These are phyloP conservation scores for Crenichthys baileyi DNA, from an alignment of 2,797 vertebrate species.

Conservation along the genomic window DNA sequence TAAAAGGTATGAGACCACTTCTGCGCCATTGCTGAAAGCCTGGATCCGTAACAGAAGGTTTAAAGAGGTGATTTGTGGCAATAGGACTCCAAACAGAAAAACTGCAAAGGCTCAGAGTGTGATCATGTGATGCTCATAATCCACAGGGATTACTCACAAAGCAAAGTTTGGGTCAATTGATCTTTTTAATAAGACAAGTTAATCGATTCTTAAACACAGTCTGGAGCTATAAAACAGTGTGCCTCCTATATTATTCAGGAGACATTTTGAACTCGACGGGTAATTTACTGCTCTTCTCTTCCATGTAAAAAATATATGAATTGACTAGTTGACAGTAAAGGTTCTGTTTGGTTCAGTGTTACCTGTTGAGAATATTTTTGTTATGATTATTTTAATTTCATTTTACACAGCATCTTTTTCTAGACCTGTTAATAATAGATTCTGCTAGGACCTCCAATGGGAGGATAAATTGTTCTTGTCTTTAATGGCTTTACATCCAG, in stretches of 20 bases:
- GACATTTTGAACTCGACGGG: not conserved
- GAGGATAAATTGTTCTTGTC: not conserved
- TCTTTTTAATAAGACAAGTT: constrained; percentile 2
- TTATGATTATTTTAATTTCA: not conserved
- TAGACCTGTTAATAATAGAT: not conserved
- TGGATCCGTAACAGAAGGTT: no score
- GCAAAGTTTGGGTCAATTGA: not conserved
- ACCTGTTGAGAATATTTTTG: not conserved
- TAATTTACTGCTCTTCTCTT: not conserved
- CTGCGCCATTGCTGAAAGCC: no score
- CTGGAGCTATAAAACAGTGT: not conserved
- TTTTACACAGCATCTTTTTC: not conserved
- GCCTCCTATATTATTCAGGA: not conserved
- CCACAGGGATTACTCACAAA: not conserved
- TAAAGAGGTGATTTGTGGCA: no score
- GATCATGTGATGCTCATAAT: not conserved
- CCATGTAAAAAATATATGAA: not conserved
- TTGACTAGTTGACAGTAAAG: not conserved
- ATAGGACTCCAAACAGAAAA: no score
- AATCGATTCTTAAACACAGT: not conserved
- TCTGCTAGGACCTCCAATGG: not conserved
- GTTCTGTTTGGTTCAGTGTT: not conserved
- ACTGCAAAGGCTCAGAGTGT: not conserved
- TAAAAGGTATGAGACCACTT: no score
- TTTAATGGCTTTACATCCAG: not conserved